These are phyloP conservation scores for Zygothrica quintamaculata DNA, from an alignment of 2,888 invertebrate genomes.

Conservation along the genomic window DNA sequence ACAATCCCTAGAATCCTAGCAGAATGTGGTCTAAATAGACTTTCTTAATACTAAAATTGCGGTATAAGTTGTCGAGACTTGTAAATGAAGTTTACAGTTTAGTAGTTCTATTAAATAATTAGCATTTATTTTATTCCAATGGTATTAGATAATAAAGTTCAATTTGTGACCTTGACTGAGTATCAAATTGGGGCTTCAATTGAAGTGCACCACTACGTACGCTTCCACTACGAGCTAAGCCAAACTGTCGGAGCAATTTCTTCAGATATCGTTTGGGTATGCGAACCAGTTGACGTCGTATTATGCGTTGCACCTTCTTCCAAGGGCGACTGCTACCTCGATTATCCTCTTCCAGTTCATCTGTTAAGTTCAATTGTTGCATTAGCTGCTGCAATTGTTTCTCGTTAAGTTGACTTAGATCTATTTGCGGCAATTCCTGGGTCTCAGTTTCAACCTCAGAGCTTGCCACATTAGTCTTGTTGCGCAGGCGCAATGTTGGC, in stretches of 20 bases:
- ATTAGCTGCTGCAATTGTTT: slow-evolving; percentile 49
- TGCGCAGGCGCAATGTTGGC: slow-evolving; percentile 30
- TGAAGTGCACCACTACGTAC: slow-evolving; percentile 4
- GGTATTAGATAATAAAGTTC: slow-evolving; percentile 61
- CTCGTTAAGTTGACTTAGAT: slow-evolving; percentile 55
- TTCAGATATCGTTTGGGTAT: slow-evolving; percentile 67
- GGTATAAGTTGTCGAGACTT: no score
- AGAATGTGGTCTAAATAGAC: no score
- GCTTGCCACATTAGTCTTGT: not conserved
- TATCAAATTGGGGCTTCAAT: not conserved
- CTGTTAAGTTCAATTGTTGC: slow-evolving; percentile 39
- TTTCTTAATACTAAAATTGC: no score
- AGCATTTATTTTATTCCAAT: slow-evolving; percentile 27
- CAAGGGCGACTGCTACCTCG: slow-evolving; percentile 67
- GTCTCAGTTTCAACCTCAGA: slow-evolving; percentile 8
- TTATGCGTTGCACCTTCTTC: slow-evolving; percentile 66
- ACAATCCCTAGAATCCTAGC: no score
- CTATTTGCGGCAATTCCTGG: slow-evolving; percentile 32
- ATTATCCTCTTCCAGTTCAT: slow-evolving; percentile 40
- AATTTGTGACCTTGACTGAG: not conserved
- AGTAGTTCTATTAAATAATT: not conserved
- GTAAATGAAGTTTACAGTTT: no score
- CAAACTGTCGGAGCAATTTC: slow-evolving; percentile 58
- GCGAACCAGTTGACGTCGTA: slow-evolving; percentile 64
- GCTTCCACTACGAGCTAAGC: slow-evolving; percentile 52